A percentile compares a stretch with the other conserved stretches of the same genome.
phyloP scores from a whole-genome alignment of 2,888 invertebrate species.

The Hydroisotoma schaefferi region DNA sequence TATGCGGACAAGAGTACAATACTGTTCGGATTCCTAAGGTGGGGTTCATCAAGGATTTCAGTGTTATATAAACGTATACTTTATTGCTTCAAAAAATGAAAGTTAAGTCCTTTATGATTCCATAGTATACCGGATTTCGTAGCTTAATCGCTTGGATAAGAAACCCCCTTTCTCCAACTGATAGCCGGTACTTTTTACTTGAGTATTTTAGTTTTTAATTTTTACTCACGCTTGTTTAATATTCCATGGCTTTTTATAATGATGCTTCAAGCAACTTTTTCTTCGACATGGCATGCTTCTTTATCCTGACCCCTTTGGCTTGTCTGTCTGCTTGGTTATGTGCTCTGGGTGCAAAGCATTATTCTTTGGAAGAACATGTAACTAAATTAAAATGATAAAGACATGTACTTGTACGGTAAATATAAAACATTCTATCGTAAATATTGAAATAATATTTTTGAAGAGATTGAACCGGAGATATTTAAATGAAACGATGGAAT shows the following conservation, averaged over 20 bases:
- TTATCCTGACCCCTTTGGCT: constrained; percentile 53
- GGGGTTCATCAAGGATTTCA: constrained; percentile 7
- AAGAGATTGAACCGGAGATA: not conserved
- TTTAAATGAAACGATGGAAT: constrained; percentile 6
- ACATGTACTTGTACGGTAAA: no score
- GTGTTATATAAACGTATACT: not conserved
- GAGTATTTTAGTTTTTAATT: not conserved
- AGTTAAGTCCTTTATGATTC: not conserved
- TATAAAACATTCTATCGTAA: no score
- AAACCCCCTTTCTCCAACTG: constrained; percentile 38
- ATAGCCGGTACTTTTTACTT: constrained; percentile 27
- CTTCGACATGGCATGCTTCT: constrained; percentile 53
- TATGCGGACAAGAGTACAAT: constrained; percentile 36
- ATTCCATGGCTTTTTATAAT: not conserved
- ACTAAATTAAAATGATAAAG: no score
- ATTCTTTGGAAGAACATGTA: constrained; percentile 24
- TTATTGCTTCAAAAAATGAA: not conserved
- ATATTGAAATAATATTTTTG: not conserved
- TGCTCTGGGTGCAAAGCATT: constrained; percentile 50
- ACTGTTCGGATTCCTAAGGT: constrained; percentile 43
- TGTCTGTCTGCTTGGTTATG: constrained; percentile 52
- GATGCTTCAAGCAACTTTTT: constrained; percentile 50
- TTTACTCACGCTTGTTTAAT: not conserved
- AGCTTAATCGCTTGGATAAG: constrained; percentile 42
- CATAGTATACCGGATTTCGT: constrained; percentile 38